Evolutionary conservation across 1,140 invertebrate genomes (phyloP), one percentile per base, ranked within the genome.

Genomic region (Halyomorpha halys): DNA sequence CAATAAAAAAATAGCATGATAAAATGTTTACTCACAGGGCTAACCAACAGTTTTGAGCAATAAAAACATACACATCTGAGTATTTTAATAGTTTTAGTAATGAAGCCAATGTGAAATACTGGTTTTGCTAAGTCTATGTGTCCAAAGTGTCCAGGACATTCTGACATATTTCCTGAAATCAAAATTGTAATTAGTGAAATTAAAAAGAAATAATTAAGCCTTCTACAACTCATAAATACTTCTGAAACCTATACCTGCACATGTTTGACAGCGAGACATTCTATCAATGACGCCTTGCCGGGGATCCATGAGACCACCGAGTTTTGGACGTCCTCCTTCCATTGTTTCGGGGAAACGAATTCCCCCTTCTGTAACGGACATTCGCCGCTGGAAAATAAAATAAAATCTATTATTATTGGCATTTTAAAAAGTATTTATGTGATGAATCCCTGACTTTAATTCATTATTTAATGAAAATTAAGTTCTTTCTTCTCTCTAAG

Each of bases 101-200:
- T 82, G 73, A 98, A 99, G 56, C 95, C 97, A 74, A 97, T 87
- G 75, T 99, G 95, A 77, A 94, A 99, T 3, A 99, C 97, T 23
- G 97, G 97, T 76, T 99, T 99, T 0, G 95, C 89, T 59, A 99
- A 78, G 75, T 99, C 94, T 68, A 99, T 90, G 74, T 99, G 97
- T n/a, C 96, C 97, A 81, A 99, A 99, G 76, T 99, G 97, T 0
- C 97, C 97, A 18, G 96, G 94, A 76, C 97, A 99, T 75, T 99
- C 95, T 2, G 90, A 89, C 90, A 98, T 94, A 71, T 94, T 97
- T 23, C 86, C 74, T 74, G 63, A 61, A 67, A 66, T 65, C 51
- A 60, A 69, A 39, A 68, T 18, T 23, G 14, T 23, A 56, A 56
- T 56, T 56, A 56, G 3, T 49, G 2, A 1, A 49, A 6, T 21